Evolutionary conservation across 2,113 vertebrate species (phyloP).

Genomic region (Ailurus styani): DNA sequence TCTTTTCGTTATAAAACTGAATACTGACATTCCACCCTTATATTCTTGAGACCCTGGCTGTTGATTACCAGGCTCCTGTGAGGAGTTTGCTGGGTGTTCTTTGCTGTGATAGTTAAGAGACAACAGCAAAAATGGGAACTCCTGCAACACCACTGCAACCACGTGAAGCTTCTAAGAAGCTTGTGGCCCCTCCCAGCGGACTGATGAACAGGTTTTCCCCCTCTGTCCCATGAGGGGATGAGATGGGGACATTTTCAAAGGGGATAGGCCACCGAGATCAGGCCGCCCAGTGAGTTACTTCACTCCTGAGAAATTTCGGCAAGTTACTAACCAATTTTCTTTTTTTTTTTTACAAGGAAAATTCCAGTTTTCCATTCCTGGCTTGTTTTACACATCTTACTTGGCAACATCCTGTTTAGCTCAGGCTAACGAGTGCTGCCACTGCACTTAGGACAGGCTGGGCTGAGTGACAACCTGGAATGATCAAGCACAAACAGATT

Average conservation of each 20-base stretch:
- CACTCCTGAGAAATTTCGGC: slow-evolving; percentile 51
- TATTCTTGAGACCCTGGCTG: not conserved
- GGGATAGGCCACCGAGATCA: not conserved
- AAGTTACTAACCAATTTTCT: slow-evolving; percentile 39
- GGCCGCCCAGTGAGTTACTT: not conserved
- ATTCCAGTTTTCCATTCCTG: slow-evolving; percentile 24
- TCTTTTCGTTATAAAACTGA: not conserved
- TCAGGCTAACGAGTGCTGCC: not conserved
- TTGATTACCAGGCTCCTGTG: not conserved
- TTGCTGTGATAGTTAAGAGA: not conserved
- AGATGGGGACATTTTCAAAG: slow-evolving; percentile 17
- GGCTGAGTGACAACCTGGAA: not conserved
- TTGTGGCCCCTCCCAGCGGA: not conserved
- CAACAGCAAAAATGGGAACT: not conserved
- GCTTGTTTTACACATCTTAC: not conserved
- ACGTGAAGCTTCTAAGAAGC: not conserved
- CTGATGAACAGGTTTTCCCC: not conserved
- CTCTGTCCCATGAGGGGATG: not conserved
- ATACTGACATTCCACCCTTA: not conserved
- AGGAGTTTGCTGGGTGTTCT: not conserved
- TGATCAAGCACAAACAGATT: not conserved
- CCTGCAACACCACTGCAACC: not conserved
- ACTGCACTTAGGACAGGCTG: not conserved
- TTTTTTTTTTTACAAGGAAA: slow-evolving; percentile 26
- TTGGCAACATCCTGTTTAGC: not conserved